Conservation (phyloP, 2,113 vertebrate species). For the Cryptotis parvus region DNA sequence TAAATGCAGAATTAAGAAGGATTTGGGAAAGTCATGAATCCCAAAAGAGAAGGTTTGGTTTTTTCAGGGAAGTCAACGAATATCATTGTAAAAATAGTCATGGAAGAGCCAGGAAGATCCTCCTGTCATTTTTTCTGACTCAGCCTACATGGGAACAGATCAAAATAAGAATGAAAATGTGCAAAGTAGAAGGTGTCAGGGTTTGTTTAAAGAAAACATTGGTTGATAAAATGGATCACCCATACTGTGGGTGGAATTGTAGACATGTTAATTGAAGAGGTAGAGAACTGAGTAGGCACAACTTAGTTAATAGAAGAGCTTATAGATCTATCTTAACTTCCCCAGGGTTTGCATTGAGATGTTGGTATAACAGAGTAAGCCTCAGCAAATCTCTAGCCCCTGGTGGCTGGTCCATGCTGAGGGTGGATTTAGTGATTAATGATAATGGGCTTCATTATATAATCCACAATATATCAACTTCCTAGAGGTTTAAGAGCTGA, state of each 20-base stretch:
- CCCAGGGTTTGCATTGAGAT: neutral
- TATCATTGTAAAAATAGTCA: neutral
- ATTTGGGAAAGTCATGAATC: neutral
- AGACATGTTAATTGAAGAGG: neutral
- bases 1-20: neutral
- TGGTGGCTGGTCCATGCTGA: conserved; percentile 6
- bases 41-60: neutral
- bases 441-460: conserved; percentile 49
- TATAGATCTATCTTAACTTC: neutral
- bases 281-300: neutral
- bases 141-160: neutral
- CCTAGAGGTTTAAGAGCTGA: conserved; percentile 44
- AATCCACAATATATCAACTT: conserved; percentile 40
- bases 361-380: neutral
- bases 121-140: neutral
- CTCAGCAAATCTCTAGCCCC: conserved; percentile 29
- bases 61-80: neutral
- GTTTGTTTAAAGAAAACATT: neutral
- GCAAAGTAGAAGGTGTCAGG: neutral
- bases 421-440: conserved; percentile 21
- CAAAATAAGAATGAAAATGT: neutral
- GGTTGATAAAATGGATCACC: neutral
- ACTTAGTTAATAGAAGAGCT: conserved; percentile 31
- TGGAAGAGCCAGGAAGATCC: neutral
- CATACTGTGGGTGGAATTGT: neutral